Evolutionary conservation across 2,113 vertebrate genomes (phyloP), one percentile per base, ranked within the genome.

Genomic region (Tichodroma muraria): DNA sequence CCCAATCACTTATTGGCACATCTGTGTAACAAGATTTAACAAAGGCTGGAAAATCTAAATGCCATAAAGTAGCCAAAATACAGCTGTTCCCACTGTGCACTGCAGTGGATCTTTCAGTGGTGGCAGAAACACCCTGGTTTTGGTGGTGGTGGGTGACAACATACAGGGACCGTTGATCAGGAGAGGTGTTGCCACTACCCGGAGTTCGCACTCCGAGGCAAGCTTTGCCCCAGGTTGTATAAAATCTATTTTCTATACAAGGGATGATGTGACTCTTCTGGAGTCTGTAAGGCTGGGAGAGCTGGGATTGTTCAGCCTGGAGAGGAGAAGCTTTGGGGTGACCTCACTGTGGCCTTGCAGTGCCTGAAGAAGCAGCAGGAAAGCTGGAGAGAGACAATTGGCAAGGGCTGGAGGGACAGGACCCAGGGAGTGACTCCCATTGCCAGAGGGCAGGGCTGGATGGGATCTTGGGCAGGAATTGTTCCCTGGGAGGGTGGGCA

Each of bases 31-130:
- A 40, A 52, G 15, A 45, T 20, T 73, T 42, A 37, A 24, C 61
- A 68, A 69, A 69, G 15, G 7, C 9, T 24, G 45, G 28, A 45
- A 71, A 22, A 22, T 33, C 16, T 27, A 22, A 69, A 47, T 66
- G 37, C 17, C 10, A 23, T 25, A 50, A 33, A 30, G 5, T 9
- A 68, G 15, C 15, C 13, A 38, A 45, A 76, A 71, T 8, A 14
- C 1, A 4, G 12, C 31, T 15, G 1, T 12, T 80, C 31, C 24
- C 24, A 1, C 19, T 31, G 19, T 13, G 35, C 56, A 3, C 8
- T 44, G 25, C 22, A 35, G 60, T 6, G 40, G 59, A 38, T 13
- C 31, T 63, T 44, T 65, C 45, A 53, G 19, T 23, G 38, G 22
- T 45, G 24, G 5, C 6, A 14, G 2, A 21, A 72, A 42, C 9